These are phyloP conservation scores for Dorcus parallelipipedus DNA, from an alignment of 2,888 invertebrate species.

Conservation along the genomic window DNA sequence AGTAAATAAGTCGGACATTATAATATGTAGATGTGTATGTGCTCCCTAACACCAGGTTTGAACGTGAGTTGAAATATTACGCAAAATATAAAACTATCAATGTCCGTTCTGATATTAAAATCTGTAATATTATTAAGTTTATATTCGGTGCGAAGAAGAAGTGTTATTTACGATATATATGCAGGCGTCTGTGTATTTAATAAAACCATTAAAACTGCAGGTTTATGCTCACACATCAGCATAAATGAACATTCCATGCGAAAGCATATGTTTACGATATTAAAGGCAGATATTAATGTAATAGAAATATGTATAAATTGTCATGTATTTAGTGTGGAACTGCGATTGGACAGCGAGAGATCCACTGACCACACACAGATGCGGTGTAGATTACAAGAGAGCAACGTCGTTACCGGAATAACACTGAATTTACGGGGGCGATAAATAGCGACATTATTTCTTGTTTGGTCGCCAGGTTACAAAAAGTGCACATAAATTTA, in stretches of 20 bases:
- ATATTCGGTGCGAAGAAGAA: neutral
- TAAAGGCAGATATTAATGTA: constrained; percentile 2
- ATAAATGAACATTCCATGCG: constrained; percentile 34
- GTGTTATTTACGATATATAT: constrained; percentile 28
- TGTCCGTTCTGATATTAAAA: neutral
- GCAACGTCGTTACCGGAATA: constrained; percentile 6
- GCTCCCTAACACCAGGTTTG: no score
- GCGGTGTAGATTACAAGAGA: constrained; percentile 11
- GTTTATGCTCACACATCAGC: constrained; percentile 40
- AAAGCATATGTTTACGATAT: neutral
- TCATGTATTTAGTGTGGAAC: constrained; percentile 3
- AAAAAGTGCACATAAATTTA: constrained; percentile 7
- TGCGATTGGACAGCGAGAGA: constrained; percentile 3
- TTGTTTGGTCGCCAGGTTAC: constrained; percentile 5
- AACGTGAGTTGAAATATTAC: neutral
- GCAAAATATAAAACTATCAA: neutral
- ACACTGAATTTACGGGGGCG: constrained; percentile 11
- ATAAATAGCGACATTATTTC: constrained; percentile 12
- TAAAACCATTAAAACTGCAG: constrained; percentile 40
- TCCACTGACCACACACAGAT: constrained; percentile 7
- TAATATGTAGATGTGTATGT: no score
- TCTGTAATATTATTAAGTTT: neutral
- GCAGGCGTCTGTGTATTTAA: constrained; percentile 38
- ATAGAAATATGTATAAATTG: constrained; percentile 3
- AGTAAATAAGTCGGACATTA: no score